Evolutionary conservation across 2,888 invertebrate genomes (phyloP).

Genomic region (Drosophila differens): DNA sequence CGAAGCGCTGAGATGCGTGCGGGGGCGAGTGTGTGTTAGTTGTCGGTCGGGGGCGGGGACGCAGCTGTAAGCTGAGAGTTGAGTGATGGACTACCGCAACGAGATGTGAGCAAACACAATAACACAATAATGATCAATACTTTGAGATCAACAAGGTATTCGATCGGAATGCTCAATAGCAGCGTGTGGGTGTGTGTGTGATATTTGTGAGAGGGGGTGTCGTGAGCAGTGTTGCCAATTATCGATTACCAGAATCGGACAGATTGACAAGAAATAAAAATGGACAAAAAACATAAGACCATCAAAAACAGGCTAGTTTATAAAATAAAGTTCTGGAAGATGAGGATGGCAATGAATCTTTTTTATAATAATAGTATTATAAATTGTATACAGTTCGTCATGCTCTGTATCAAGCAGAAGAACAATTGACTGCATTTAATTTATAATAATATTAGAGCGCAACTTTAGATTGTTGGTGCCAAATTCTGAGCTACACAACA

Average conservation of each 20-base stretch:
- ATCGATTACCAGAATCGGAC: neutral
- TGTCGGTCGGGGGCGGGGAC: slow-evolving; percentile 12
- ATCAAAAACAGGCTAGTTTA: neutral
- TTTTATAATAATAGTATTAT: neutral
- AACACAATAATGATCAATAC: slow-evolving; percentile 49
- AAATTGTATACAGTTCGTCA: neutral
- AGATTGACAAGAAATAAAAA: neutral
- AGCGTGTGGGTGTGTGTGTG: slow-evolving; percentile 2
- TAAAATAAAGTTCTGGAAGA: neutral
- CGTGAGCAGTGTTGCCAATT: neutral
- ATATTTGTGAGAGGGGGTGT: slow-evolving; percentile 15
- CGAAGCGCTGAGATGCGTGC: slow-evolving; percentile 44
- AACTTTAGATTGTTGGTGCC: neutral
- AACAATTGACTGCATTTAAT: neutral
- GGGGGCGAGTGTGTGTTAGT: slow-evolving; percentile 12
- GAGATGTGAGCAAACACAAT: slow-evolving; percentile 52
- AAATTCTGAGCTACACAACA: neutral
- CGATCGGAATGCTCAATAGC: slow-evolving; percentile 48
- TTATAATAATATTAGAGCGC: neutral
- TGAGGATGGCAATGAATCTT: neutral
- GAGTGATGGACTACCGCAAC: slow-evolving; percentile 72
- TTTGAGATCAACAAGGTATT: slow-evolving; percentile 50
- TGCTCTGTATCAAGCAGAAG: neutral
- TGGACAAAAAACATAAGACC: neutral
- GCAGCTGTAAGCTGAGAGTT: slow-evolving; percentile 30